A percentile compares a stretch with the other conserved stretches of the same genome.
These are phyloP conservation scores for Maniola hyperantus DNA, from an alignment of 2,888 invertebrate genomes.

Conservation along the genomic window DNA sequence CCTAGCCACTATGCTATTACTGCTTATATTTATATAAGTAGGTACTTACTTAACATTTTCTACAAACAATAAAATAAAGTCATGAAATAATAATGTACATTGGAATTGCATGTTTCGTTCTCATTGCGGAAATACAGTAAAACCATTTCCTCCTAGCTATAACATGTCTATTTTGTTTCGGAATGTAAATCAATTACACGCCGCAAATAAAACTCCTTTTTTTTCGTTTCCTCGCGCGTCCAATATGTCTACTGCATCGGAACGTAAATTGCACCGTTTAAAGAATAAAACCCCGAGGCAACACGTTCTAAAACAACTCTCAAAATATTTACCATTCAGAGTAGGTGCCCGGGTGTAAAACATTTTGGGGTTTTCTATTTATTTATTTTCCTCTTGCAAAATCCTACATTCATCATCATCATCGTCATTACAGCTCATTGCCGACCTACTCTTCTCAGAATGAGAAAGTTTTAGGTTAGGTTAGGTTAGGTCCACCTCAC, in stretches of 20 bases:
- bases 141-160: constrained; percentile 20
- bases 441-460: no score
- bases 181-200: constrained; percentile 32
- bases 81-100: neutral
- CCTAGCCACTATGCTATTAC: no score
- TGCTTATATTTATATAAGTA: no score
- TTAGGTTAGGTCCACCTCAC: no score
- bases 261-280: constrained; percentile 33
- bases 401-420: no score
- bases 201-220: constrained; percentile 31
- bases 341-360: neutral
- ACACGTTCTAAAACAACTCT: constrained; percentile 31
- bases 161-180: constrained; percentile 25
- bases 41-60: no score
- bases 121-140: constrained; percentile 10
- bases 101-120: constrained; percentile 5
- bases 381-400: neutral
- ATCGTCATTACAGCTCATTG: no score
- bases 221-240: constrained; percentile 34
- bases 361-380: neutral
- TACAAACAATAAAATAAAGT: neutral
- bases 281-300: constrained; percentile 20
- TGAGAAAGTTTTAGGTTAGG: no score
- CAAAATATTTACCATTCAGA: constrained; percentile 16
- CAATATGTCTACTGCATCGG: constrained; percentile 27